These are phyloP conservation scores for Chitala chitala DNA, from an alignment of 2,113 vertebrate genomes.

Conservation along the genomic window DNA sequence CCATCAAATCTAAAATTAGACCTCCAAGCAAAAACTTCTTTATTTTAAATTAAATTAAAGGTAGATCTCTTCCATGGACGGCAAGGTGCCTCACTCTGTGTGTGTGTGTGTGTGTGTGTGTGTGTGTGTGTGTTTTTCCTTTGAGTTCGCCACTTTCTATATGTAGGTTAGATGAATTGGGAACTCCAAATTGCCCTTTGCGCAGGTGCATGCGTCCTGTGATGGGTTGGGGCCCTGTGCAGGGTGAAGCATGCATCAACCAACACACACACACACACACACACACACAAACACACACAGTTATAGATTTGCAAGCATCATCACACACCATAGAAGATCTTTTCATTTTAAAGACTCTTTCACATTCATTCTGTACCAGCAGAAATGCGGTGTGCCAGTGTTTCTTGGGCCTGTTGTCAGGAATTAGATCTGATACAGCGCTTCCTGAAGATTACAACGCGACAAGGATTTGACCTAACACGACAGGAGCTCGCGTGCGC, in stretches of 20 bases:
- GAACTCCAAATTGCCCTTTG: too few relatives aligned
- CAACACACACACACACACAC: neutral
- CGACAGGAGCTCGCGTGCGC: neutral
- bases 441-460: neutral
- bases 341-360: neutral
- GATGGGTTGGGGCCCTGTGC: too few relatives aligned
- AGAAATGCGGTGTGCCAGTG: neutral
- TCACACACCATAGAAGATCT: neutral
- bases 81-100: too few relatives aligned
- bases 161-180: too few relatives aligned
- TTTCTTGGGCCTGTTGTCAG: neutral
- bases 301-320: neutral
- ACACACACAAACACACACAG: neutral
- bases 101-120: too few relatives aligned
- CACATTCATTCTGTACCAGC: conserved; percentile 1
- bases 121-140: too few relatives aligned
- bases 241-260: too few relatives aligned
- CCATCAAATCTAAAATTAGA: too few relatives aligned
- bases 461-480: neutral
- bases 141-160: too few relatives aligned
- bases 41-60: neutral
- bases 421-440: conserved; percentile 7
- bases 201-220: too few relatives aligned
- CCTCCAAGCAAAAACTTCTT: too few relatives aligned
- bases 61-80: neutral